Evolutionary conservation across 1,140 invertebrate genomes (phyloP), one percentile per base, ranked within the genome.

Genomic region (Drosophila repleta): DNA sequence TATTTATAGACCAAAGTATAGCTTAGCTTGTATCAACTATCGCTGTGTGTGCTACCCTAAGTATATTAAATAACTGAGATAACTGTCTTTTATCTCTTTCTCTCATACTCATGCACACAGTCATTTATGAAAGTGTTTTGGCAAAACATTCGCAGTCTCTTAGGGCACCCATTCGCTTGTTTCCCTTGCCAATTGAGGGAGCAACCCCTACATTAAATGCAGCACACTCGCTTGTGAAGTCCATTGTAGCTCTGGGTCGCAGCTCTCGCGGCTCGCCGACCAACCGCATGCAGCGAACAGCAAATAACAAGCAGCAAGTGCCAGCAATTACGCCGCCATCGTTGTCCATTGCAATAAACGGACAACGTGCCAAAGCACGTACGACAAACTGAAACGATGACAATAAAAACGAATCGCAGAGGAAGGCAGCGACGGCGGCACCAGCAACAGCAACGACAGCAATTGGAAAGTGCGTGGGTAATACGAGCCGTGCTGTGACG

Each of bases 371-470:
- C 75, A 82, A 79, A 76, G 82, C 82, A 88, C 82, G 82, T 87
- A 88, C 79, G 82, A 78, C 82, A 78, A 81, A 87, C 82, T 78
- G 78, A 87, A 78, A 74, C 77, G 81, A 84, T 85, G 82, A 85
- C 83, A 87, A 85, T 85, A 85, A 85, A 85, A 87, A 64, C 74
- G 74, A 85, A 85, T 87, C 67, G 77, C 81, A 69, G 63, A 56
- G 37, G n/a, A 43, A 43, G 39, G 39, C 39, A 35, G 43, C 60
- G 58, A 41, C 26, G 64, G 18, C 32, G 37, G 49, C 63, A 53
- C 56, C 56, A 21, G 26, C 13, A 21, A 55, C 43, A 43, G 13
- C 41, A 4, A 26, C 43, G 37, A 46, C 66, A 68, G 67, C 78
- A 81, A 83, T 78, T 72, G 76, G 65, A 77, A 65, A 80, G 76